A percentile compares a stretch with the other conserved stretches of the same genome.
Conservation (phyloP, 1,140 invertebrate genomes). For the Microplitis demolitor region DNA sequence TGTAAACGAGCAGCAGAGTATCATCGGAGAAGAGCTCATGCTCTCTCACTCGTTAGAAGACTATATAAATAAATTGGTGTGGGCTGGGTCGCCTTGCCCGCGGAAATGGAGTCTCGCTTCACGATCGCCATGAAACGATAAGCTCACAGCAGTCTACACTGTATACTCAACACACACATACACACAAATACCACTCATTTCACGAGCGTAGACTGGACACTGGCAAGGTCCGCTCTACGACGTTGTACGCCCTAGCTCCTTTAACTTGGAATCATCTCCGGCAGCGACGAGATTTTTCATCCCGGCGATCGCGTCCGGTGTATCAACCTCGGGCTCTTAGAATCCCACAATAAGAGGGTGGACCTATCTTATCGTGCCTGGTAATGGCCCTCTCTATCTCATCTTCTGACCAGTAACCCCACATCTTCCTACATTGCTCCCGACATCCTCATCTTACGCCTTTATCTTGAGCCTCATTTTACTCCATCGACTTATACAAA, state of each 20-base stretch:
- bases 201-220: constrained; percentile 5
- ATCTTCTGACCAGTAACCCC: constrained; percentile 48
- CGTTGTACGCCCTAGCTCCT: constrained; percentile 20
- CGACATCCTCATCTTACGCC: neutral
- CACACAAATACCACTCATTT: neutral
- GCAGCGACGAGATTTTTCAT: constrained; percentile 54
- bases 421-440: constrained; percentile 31
- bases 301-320: constrained; percentile 54
- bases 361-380: constrained; percentile 59
- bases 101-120: constrained; percentile 60
- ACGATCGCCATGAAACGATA: constrained; percentile 58
- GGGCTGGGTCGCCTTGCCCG: constrained; percentile 47
- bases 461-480: neutral
- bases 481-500: neutral
- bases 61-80: constrained; percentile 49
- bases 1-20: constrained; percentile 53
- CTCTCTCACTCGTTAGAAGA: constrained; percentile 48
- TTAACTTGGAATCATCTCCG: constrained; percentile 30
- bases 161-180: neutral
- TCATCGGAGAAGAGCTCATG: neutral
- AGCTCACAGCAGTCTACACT: constrained; percentile 39
- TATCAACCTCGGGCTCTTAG: constrained; percentile 43
- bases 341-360: constrained; percentile 38
- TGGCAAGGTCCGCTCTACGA: neutral
- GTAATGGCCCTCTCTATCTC: constrained; percentile 62